Conservation (phyloP, 2,797 vertebrate species). For the Margarornis squamiger region DNA sequence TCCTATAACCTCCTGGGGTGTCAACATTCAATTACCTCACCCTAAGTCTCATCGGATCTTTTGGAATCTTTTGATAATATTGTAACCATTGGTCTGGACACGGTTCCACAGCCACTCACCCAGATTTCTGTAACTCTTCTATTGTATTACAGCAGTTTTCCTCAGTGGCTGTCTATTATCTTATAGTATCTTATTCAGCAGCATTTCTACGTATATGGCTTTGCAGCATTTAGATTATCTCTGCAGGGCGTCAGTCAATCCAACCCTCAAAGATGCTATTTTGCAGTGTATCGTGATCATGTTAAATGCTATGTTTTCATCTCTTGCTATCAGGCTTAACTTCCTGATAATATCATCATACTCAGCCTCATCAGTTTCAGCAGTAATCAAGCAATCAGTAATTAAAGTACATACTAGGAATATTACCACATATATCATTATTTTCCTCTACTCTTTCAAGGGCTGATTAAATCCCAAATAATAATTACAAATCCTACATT, state of each 20-base stretch:
- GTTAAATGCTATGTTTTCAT: conserved; percentile 22
- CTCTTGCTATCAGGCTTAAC: conserved; percentile 9
- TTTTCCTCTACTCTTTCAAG: background rate
- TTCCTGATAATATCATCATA: conserved; percentile 10
- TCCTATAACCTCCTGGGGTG: background rate
- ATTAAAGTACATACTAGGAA: conserved; percentile 23
- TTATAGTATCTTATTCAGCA: background rate
- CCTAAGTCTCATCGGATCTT: background rate
- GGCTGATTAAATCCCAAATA: conserved; percentile 20
- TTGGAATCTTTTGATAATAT: background rate
- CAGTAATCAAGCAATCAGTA: conserved; percentile 40
- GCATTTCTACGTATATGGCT: background rate
- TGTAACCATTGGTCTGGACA: background rate
- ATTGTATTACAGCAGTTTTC: background rate
- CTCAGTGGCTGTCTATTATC: background rate
- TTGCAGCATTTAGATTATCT: background rate
- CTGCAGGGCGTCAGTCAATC: background rate
- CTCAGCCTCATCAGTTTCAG: conserved; percentile 33
- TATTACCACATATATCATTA: background rate
- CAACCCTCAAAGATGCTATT: background rate
- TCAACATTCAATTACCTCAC: background rate
- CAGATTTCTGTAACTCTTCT: background rate
- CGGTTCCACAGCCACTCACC: background rate
- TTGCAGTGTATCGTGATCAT: background rate
- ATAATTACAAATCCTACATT: background rate